Evolutionary conservation across 2,797 vertebrate species (phyloP), one percentile per base, ranked within the genome.

Genomic region (Falco concolor): DNA sequence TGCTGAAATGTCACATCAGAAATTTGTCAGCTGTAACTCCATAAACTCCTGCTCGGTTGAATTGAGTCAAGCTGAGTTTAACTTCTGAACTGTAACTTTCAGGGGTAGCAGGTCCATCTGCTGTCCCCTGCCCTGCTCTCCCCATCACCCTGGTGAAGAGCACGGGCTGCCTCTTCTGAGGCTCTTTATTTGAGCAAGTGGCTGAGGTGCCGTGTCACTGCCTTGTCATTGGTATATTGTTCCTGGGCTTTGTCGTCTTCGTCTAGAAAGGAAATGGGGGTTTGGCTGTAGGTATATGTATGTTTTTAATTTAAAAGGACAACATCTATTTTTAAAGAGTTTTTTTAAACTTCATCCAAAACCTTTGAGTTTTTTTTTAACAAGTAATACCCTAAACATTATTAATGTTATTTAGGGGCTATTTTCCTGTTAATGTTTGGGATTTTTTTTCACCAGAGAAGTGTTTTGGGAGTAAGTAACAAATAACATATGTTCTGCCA

Each of bases 341-440:
- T 4, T 45, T 77, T 30, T 86, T 77, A 10, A 52, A 9, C 8
- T 34, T 74, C 16, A 23, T 56, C 25, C 52, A 47, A 50, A 87
- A 53, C 16, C 8, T 21, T 50, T 78, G 12, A 23, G 70, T 27
- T 49, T n/a, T 45, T 45, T 60, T 85, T 40, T 3, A 27, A 57
- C 15, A 32, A 65, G 18, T 47, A 56, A 30, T 44, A 21, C 24
- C 44, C 34, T 69, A 54, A 75, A 74, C 38, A 53, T 42, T 34
- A 27, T 63, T 38, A 10, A n/a, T 40, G 9, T 44, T 56, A 49
- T 34, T 84, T 74, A 20, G 42, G 5, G 0, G 1, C 9, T 78
- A 3, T 30, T 10, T 40, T 3, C 13, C 15, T 0, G 0, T 12
- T 60, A 36, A 23, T 54, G 22, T 19, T 34, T 59, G 22, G 32